Evolutionary conservation across 2,888 invertebrate genomes (phyloP).

Genomic region (Eristalinus aeneus): DNA sequence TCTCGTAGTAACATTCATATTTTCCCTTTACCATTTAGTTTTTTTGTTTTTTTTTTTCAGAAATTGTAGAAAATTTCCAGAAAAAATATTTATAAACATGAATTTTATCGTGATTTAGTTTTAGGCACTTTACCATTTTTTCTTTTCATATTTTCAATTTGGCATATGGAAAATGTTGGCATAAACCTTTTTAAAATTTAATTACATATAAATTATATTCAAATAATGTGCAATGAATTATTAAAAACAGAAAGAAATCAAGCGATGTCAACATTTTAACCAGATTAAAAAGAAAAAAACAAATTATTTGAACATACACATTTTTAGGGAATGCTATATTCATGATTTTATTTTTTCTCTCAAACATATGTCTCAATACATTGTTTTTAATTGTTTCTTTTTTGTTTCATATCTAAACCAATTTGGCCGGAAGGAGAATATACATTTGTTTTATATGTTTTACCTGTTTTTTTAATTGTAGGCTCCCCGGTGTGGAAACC

Average conservation of each 20-base stretch:
- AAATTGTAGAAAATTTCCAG: constrained; percentile 20
- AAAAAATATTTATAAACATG: constrained; percentile 13
- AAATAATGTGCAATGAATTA: constrained; percentile 53
- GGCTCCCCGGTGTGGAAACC: constrained; percentile 99
- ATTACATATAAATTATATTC: constrained; percentile 48
- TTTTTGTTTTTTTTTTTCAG: background rate
- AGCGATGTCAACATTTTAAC: constrained; percentile 81
- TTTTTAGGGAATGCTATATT: constrained; percentile 53
- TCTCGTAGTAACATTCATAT: constrained; percentile 21
- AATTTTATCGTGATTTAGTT: constrained; percentile 57
- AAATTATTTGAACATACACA: constrained; percentile 38
- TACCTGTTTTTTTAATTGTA: constrained; percentile 85
- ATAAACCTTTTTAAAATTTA: constrained; percentile 75
- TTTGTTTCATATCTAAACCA: constrained; percentile 59
- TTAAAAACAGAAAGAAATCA: constrained; percentile 68
- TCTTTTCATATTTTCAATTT: constrained; percentile 43
- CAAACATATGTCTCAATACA: constrained; percentile 1
- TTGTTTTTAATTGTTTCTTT: constrained; percentile 27
- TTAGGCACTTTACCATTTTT: constrained; percentile 59
- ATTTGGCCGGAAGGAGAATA: constrained; percentile 68
- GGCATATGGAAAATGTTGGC: constrained; percentile 79
- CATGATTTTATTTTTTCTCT: constrained; percentile 25
- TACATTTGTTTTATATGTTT: constrained; percentile 80
- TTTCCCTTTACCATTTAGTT: background rate
- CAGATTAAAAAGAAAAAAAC: constrained; percentile 71